Evolutionary conservation across 1,140 invertebrate species (phyloP), one percentile per base, ranked within the genome.

Genomic region (Telenomus remus): DNA sequence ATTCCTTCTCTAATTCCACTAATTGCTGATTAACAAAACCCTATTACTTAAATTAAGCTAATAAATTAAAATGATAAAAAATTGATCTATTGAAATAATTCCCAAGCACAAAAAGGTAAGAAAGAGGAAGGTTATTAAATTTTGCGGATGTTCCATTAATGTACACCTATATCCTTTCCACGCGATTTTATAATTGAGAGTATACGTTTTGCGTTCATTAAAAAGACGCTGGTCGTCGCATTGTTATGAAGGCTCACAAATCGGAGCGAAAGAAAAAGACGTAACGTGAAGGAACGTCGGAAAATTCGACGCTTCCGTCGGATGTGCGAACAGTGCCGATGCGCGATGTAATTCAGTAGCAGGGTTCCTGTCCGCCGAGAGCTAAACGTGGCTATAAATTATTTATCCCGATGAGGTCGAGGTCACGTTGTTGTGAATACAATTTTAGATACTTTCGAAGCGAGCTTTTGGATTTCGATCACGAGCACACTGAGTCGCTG

Each of bases 301-400:
- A 64, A 72, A 65, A 66, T 74, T 74, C 56, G 46, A 12, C 14
- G 51, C 39, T 75, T 75, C 57, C 59, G 75, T 63, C 69, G 68
- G 75, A 73, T 73, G 69, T 66, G 69, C 60, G 55, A 73, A 73
- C 49, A 57, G 37, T 76, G 53, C 54, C 57, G 43, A 72, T 50
- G 53, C 35, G 43, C 35, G 59, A 77, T 65, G 64, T 60, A 69
- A 77, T 77, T 72, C 68, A 69, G 57, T 47, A 50, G 61, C 43
- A 4, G 34, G 47, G 42, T 70, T 57, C 51, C 57, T 50, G 63
- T 68, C 74, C 50, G 51, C 61, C 47, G 61, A 60, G 47, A 66
- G 48, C 50, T 71, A 70, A 76, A 70, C 74, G 74, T 76, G 74
- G 66, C 61, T 71, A 76, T 76, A 76, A 70, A 76, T 76, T 71